Evolutionary conservation across 2,797 vertebrate genomes (phyloP), one percentile per base, ranked within the genome.

Genomic region (Perodicticus potto): DNA sequence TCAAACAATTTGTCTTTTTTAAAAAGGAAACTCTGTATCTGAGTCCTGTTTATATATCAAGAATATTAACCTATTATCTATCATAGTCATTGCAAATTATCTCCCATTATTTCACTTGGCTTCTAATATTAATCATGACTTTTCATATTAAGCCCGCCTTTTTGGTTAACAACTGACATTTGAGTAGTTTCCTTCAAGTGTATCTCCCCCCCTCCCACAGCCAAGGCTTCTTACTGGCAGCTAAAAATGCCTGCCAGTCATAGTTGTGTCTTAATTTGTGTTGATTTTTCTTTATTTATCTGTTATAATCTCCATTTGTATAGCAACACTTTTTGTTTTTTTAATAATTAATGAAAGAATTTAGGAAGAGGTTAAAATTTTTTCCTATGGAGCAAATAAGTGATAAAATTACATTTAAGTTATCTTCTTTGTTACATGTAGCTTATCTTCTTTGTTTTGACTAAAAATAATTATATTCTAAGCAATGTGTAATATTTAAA

Each of bases 381-480:
- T 1, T 1, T 8, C 37, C 17, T 40, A 7, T 63, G 63, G 67
- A 94, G 19, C 32, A 96, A 90, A 57, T 34, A 53, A 20, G 32
- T 94, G 59, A 57, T 78, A 49, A 67, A 69, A 65, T 92, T 69
- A 43, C 5, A 80, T 59, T 43, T 59, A 2, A 65, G 4, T 53
- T 86, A 63, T 16, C 40, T 80, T 29, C 61, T 83, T 77, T 70
- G 34, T 13, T 57, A 7, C 43, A 45, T 45, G 63, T 65, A 65
- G 32, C 8, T 53, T 86, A 70, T 16, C 40, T 81, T 29, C 61
- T 83, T 77, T 70, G 34, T 13, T 57, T 25, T 88, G 61, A 22
- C 34, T 95, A 34, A 84, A 90, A 40, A 57, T 29, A 63, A 76
- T 91, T 80, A 45, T 70, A 80, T 70, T 93, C 86, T 32, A 81